Evolutionary conservation across 1,140 invertebrate species (phyloP).

Genomic region (Drepana arcuata): DNA sequence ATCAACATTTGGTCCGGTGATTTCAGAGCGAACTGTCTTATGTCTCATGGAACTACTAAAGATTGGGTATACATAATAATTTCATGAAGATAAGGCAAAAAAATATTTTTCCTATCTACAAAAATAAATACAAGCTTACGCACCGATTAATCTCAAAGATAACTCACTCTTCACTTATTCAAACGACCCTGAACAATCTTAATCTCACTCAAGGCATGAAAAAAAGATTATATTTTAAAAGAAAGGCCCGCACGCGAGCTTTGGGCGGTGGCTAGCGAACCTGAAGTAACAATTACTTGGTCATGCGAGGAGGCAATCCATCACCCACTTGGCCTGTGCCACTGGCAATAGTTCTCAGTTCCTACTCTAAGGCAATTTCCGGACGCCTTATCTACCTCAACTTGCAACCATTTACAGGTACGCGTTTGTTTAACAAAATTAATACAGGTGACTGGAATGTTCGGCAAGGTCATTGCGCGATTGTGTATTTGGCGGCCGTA

Average conservation of each 20-base stretch:
- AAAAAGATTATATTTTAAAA: slow-evolving; percentile 39
- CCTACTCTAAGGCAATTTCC: slow-evolving; percentile 66
- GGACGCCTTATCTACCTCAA: slow-evolving; percentile 53
- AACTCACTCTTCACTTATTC: too few species aligned
- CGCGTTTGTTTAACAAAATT: slow-evolving; percentile 58
- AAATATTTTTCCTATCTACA: too few species aligned
- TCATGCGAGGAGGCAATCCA: slow-evolving; percentile 62
- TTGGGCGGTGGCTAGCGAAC: slow-evolving; percentile 27
- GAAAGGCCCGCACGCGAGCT: slow-evolving; percentile 36
- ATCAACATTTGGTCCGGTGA: too few species aligned
- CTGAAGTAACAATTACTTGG: slow-evolving; percentile 62
- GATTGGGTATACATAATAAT: too few species aligned
- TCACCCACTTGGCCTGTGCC: slow-evolving; percentile 50
- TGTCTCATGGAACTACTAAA: too few species aligned
- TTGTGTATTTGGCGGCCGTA: too few species aligned
- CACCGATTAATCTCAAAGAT: too few species aligned
- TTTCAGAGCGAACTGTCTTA: too few species aligned
- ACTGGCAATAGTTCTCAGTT: slow-evolving; percentile 46
- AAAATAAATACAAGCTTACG: too few species aligned
- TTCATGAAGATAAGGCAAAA: too few species aligned
- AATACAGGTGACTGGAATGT: slow-evolving; percentile 53
- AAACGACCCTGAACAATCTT: too few species aligned
- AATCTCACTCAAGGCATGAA: slow-evolving; percentile 40
- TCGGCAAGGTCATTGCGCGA: slow-evolving; percentile 27
- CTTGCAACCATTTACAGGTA: slow-evolving; percentile 41